phyloP scores from a whole-genome alignment of 2,113 vertebrate genomes.

The Accipiter virgatus region DNA sequence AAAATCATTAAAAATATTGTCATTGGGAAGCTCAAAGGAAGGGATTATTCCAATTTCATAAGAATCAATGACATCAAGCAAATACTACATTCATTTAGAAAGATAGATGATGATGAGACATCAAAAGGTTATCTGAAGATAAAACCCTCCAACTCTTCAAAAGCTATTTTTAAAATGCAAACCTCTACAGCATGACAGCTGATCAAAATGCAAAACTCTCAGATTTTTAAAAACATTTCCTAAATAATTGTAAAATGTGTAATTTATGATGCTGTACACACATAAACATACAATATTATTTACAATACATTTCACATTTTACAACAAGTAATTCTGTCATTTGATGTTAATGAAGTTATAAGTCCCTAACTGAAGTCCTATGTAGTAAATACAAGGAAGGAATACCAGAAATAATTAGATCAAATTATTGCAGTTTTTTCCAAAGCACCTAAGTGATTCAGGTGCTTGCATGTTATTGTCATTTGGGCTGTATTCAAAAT shows the following conservation, averaged over 20 bases:
- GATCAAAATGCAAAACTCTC: background rate
- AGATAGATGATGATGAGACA: background rate
- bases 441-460: background rate
- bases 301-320: background rate
- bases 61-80: background rate
- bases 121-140: background rate
- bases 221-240: background rate
- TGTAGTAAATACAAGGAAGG: background rate
- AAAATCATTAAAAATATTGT: conserved; percentile 32
- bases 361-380: background rate
- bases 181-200: background rate
- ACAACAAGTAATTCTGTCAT: background rate
- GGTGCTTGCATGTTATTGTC: background rate
- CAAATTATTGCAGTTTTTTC: background rate
- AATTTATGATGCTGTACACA: background rate
- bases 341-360: background rate
- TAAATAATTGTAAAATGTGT: background rate
- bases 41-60: background rate
- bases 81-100: background rate
- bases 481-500: background rate
- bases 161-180: background rate
- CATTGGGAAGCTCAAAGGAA: background rate
- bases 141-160: background rate
- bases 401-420: background rate
- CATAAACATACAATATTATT: background rate